phyloP scores from a whole-genome alignment of 2,113 vertebrate genomes.

The Larimichthys polyactis region DNA sequence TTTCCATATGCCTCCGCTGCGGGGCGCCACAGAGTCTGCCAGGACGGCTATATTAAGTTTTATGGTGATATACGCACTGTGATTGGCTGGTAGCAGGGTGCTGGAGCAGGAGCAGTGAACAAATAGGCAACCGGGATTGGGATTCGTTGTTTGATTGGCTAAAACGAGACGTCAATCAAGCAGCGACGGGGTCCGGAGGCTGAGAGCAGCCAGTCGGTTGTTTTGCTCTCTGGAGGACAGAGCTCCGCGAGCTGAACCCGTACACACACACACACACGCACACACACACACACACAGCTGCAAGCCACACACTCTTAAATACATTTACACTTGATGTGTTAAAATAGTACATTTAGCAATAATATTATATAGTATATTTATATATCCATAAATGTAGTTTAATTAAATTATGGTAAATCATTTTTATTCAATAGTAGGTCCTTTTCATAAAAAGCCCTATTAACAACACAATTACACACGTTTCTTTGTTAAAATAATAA shows the following conservation, averaged over 20 bases:
- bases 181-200: slow-evolving; percentile 25
- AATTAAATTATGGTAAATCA: not conserved
- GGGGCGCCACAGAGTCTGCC: slow-evolving; percentile 76
- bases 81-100: slow-evolving; percentile 63
- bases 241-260: slow-evolving; percentile 63
- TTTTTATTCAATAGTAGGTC: not conserved
- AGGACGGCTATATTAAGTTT: slow-evolving; percentile 10
- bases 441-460: not conserved
- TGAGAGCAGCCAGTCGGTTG: slow-evolving; percentile 67
- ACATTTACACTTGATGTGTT: not conserved
- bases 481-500: not conserved
- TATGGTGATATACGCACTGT: slow-evolving; percentile 1
- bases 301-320: not conserved
- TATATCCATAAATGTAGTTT: not conserved
- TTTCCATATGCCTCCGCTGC: slow-evolving; percentile 74
- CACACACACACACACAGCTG: slow-evolving; percentile 23
- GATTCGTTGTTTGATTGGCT: slow-evolving; percentile 72
- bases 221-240: slow-evolving; percentile 71
- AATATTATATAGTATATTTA: not conserved
- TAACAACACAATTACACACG: not conserved
- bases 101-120: not conserved
- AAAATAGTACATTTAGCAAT: not conserved
- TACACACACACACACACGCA: slow-evolving; percentile 17
- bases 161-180: slow-evolving; percentile 79
- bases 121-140: slow-evolving; percentile 49